Evolutionary conservation across 2,888 invertebrate genomes (phyloP).

Genomic region (Chirona hameri): DNA sequence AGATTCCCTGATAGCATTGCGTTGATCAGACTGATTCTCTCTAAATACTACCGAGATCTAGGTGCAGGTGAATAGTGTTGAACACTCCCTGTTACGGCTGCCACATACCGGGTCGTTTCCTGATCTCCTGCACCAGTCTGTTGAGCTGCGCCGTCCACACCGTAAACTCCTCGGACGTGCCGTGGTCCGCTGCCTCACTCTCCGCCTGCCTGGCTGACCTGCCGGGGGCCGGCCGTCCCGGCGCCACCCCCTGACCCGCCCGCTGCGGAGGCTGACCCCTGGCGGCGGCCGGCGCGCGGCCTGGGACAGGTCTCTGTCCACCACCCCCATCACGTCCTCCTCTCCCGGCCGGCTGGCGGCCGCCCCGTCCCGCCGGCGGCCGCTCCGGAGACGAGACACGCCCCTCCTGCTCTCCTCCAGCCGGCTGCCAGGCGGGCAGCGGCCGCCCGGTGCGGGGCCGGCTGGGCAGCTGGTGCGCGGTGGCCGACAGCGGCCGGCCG

Average conservation of each 20-base stretch:
- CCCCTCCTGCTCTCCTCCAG: not conserved
- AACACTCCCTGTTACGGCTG: not conserved
- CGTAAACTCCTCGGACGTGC: not conserved
- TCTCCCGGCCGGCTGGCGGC: not conserved
- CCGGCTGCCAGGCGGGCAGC: conserved; percentile 3
- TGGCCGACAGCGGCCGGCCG: conserved; percentile 22
- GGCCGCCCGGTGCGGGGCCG: not conserved
- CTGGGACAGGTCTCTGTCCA: not conserved
- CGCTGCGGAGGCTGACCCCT: not conserved
- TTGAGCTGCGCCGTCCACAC: not conserved
- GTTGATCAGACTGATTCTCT: not conserved
- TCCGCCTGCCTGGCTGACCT: not conserved
- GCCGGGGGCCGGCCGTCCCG: not conserved
- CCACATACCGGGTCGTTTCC: not conserved
- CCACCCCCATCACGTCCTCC: not conserved
- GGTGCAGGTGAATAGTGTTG: not conserved
- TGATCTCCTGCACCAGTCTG: not conserved
- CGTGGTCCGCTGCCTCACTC: not conserved
- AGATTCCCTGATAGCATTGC: too few species aligned
- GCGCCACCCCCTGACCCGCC: not conserved
- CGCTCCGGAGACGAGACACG: not conserved
- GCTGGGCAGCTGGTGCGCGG: not conserved
- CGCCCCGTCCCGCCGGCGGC: not conserved
- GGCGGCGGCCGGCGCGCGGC: not conserved
- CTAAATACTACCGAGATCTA: not conserved